A percentile compares a stretch with the other conserved stretches of the same genome.
These are phyloP conservation scores for Phalanger gymnotis DNA, from an alignment of 2,797 vertebrate genomes.

Conservation along the genomic window DNA sequence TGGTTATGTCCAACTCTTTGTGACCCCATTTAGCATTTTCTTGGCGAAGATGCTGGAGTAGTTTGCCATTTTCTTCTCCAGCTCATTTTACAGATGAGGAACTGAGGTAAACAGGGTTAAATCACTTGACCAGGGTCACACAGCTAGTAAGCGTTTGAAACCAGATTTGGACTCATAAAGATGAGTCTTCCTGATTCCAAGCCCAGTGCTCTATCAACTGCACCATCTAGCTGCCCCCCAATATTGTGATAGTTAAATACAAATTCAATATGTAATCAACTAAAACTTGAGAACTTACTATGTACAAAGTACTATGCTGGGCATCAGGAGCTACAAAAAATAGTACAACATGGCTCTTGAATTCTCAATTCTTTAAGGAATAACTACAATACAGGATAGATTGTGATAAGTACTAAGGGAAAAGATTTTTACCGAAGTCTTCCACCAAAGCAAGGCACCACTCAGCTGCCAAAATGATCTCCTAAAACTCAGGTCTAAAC, in stretches of 20 bases:
- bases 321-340: background rate
- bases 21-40: background rate
- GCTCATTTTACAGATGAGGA: background rate
- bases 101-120: background rate
- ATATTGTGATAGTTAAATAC: background rate
- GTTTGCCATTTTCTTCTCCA: background rate
- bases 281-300: background rate
- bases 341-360: background rate
- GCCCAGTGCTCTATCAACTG: background rate
- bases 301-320: background rate
- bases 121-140: background rate
- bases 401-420: background rate
- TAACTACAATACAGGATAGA: background rate
- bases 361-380: background rate
- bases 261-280: background rate
- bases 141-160: background rate
- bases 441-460: background rate
- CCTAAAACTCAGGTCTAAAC: background rate
- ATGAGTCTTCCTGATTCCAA: background rate
- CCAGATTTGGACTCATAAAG: background rate
- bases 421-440: background rate
- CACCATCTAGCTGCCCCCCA: background rate
- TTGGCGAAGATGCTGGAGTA: background rate
- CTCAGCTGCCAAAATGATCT: background rate
- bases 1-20: background rate